A percentile compares a stretch with the other conserved stretches of the same genome.
Evolutionary conservation across 2,797 vertebrate species (phyloP).

Genomic region (Coilia nasus): DNA sequence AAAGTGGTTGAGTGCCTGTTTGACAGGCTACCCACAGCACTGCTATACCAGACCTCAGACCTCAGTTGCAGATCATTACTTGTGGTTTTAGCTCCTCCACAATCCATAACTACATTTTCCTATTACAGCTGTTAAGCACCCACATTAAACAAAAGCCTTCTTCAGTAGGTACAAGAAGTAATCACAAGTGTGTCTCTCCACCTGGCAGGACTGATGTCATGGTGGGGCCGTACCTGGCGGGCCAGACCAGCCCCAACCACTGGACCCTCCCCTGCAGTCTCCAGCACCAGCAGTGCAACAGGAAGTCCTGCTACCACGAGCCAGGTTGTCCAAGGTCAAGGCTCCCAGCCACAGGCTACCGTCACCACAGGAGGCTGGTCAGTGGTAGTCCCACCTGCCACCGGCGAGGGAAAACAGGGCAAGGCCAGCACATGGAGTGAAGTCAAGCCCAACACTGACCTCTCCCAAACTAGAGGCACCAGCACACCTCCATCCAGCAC

Average conservation of each 20-base stretch:
- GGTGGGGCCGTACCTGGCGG: slow-evolving; percentile 42
- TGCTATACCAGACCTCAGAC: not conserved
- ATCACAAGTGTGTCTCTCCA: not conserved
- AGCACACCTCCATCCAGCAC: not conserved
- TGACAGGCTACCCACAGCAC: not conserved
- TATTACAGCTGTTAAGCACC: not conserved
- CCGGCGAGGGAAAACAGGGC: slow-evolving; percentile 28
- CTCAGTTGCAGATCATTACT: not conserved
- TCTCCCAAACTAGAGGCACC: not conserved
- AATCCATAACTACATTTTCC: not conserved
- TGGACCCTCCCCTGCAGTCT: slow-evolving; percentile 6
- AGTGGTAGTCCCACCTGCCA: slow-evolving; percentile 21
- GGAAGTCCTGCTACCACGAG: not conserved
- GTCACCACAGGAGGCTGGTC: slow-evolving; percentile 37
- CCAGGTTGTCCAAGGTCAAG: not conserved
- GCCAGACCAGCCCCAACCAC: slow-evolving; percentile 19
- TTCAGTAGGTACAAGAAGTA: not conserved
- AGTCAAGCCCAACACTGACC: not conserved
- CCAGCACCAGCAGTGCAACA: slow-evolving; percentile 5
- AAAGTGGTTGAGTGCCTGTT: not conserved
- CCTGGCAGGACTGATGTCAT: slow-evolving; percentile 36
- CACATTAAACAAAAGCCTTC: not conserved
- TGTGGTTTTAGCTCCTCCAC: not conserved
- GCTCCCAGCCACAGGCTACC: not conserved
- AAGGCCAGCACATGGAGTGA: slow-evolving; percentile 54